Percentiles rank a stretch among this genome's conserved stretches.
Conservation (phyloP, 2,113 vertebrate species). For the Gymnobelideus leadbeateri region DNA sequence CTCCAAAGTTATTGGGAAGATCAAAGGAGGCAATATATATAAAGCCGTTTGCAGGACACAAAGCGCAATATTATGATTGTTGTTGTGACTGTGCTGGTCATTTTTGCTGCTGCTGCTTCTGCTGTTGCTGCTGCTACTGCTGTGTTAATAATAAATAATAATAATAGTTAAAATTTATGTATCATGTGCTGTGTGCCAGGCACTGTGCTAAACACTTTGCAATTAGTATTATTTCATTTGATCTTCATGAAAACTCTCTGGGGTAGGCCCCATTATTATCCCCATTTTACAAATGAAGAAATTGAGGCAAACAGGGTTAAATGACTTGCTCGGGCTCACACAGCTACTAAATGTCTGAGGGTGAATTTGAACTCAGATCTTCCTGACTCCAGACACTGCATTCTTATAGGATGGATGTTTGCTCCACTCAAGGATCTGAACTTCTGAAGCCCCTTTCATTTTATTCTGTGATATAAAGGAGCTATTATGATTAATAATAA, state of each 20-base stretch:
- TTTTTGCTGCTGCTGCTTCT: neutral
- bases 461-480: neutral
- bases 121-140: neutral
- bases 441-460: neutral
- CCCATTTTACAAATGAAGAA: neutral
- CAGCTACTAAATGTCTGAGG: neutral
- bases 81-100: accelerated
- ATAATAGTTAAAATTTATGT: neutral
- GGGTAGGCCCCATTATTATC: neutral
- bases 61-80: neutral
- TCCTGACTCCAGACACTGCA: neutral
- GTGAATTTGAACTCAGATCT: neutral
- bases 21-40: neutral
- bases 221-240: neutral
- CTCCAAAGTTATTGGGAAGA: neutral
- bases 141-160: neutral
- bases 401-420: neutral
- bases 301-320: neutral
- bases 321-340: neutral
- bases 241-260: neutral
- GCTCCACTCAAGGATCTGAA: neutral
- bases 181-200: neutral
- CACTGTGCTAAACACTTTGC: neutral
- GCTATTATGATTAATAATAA: neutral
- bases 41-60: neutral